Evolutionary conservation across 2,113 vertebrate genomes (phyloP).

Genomic region (Electrona antarctica): DNA sequence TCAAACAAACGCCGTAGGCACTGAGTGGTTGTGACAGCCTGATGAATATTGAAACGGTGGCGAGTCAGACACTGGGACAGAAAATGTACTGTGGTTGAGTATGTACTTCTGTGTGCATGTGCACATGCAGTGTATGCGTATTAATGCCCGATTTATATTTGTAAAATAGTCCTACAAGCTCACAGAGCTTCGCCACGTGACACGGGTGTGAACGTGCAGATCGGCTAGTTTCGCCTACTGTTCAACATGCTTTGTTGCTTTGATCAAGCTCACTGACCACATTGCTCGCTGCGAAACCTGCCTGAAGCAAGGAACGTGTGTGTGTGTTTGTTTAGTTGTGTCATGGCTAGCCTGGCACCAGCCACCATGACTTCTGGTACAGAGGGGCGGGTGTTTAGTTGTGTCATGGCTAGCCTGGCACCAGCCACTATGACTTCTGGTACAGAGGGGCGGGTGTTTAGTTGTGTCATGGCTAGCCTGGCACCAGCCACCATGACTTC

Average conservation of each 20-base stretch:
- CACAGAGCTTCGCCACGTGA: no score
- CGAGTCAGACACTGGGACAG: conserved; percentile 63
- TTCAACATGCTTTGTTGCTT: conserved; percentile 72
- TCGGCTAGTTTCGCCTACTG: conserved; percentile 10
- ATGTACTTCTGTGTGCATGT: conserved; percentile 19
- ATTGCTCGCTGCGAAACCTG: conserved; percentile 73
- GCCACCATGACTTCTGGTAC: no score
- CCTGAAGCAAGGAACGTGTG: conserved; percentile 60
- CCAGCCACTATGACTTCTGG: no score
- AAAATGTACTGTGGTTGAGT: conserved; percentile 57
- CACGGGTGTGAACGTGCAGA: no score
- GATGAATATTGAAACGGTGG: conserved; percentile 75
- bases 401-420: no score
- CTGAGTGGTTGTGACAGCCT: conserved; percentile 65
- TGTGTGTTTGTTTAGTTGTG: conserved; percentile 19
- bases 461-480: no score
- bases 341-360: not conserved
- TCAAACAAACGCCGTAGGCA: conserved; percentile 57
- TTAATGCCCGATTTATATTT: no score
- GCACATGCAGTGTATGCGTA: conserved; percentile 19
- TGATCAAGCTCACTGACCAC: conserved; percentile 76
- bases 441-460: no score
- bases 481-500: no score
- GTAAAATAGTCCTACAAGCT: no score
- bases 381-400: no score